Conservation (phyloP, 2,797 vertebrate genomes). For the Pelodytes ibericus region DNA sequence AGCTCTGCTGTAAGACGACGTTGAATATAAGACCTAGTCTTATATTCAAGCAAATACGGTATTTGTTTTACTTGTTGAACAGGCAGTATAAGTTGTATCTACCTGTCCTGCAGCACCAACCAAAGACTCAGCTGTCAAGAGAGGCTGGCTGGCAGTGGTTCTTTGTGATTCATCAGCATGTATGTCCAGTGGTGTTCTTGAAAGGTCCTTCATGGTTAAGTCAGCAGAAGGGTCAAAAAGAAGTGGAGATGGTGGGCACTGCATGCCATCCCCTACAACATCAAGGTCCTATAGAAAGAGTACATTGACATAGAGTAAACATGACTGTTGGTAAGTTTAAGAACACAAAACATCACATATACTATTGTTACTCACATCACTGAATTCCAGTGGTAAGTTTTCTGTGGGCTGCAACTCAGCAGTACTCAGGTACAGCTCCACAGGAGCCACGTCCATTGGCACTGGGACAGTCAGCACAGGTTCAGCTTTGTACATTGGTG, state of each 20-base stretch:
- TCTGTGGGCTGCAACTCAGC: constrained; percentile 97
- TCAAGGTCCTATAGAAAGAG: constrained; percentile 87
- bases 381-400: constrained; percentile 94
- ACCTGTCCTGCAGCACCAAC: constrained; percentile 43
- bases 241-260: constrained; percentile 91
- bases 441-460: constrained; percentile 77
- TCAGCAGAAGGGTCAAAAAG: constrained; percentile 90
- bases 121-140: background rate
- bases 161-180: constrained; percentile 74
- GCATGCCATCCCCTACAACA: constrained; percentile 91
- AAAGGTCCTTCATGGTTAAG: constrained; percentile 81
- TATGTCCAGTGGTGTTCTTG: constrained; percentile 84
- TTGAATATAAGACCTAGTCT: too few relatives aligned
- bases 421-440: constrained; percentile 91
- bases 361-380: constrained; percentile 83
- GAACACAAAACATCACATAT: background rate
- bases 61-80: too few relatives aligned
- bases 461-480: constrained; percentile 81
- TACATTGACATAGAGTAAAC: background rate
- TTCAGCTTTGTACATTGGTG: constrained; percentile 90
- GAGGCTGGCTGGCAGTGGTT: background rate
- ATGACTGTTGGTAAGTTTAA: too few relatives aligned
- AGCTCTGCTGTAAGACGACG: too few relatives aligned
- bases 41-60: too few relatives aligned
- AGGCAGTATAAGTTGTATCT: background rate